Evolutionary conservation across 35 echinoderm and acorn worm genomes (phyloP), one percentile per base, ranked within the genome.

Genomic region (Ptychodera flava): DNA sequence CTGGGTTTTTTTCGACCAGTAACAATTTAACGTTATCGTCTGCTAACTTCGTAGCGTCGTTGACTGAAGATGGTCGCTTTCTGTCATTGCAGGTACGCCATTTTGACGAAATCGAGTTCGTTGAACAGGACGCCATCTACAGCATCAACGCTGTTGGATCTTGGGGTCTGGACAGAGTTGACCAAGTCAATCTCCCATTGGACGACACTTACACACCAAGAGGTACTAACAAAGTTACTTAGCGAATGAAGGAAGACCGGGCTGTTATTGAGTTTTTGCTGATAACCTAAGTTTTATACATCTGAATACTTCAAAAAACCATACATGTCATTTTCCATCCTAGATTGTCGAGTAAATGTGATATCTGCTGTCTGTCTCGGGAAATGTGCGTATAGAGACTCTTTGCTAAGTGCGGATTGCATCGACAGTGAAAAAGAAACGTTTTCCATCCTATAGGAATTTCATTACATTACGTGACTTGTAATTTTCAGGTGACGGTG

Each of bases 301-400:
- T 15, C n/a, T 77, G 75, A n/a, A 77, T 15, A 77, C 15, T 77
- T 77, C 15, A 77, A 15, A 15, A 77, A 15, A 15, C 15, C n/a
- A 77, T n/a, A 77, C 75, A 77, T n/a, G n/a, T n/a, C n/a, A n/a
- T n/a, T n/a, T n/a, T n/a, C n/a, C n/a, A n/a, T n/a, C n/a, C n/a
- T 37, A 16, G n/a, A 16, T 12, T 27, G 37, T 28, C 29, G 87
- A 78, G 27, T 80, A 33, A 0, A 30, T 34, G 6, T 35, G 33
- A 31, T 82, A 89, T 29, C 33, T 45, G 0, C 0, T 38, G 34
- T 89, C 52, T 15, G 27, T 6, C n/a, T 28, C 79, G 78, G n/a
- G 81, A 82, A 77, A 78, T 90, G 10, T 83, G 82, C 28, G 88
- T 90, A 33, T 90, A 81, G 1, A 90, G 31, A 27, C 84, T 85